These are phyloP conservation scores for Horisme vitalbata DNA, from an alignment of 2,888 invertebrate genomes.

Conservation along the genomic window DNA sequence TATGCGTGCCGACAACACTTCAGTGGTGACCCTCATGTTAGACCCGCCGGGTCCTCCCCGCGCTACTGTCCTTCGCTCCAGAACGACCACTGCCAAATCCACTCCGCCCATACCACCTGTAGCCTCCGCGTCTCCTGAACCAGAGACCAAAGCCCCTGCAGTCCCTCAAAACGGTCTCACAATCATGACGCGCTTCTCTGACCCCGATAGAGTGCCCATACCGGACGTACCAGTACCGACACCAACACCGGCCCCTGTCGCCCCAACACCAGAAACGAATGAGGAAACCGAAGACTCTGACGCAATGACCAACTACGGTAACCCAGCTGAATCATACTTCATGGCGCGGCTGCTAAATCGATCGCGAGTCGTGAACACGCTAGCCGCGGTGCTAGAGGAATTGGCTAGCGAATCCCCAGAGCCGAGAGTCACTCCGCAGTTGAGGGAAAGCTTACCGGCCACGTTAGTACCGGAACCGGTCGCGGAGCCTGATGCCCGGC, in stretches of 20 bases:
- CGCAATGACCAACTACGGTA: conserved; percentile 68
- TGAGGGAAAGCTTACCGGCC: conserved; percentile 35
- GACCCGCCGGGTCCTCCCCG: conserved; percentile 94
- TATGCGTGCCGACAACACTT: conserved; percentile 98
- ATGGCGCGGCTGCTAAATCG: conserved; percentile 72
- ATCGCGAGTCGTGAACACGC: conserved; percentile 65
- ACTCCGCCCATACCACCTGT: conserved; percentile 28
- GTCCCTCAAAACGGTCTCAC: conserved; percentile 73
- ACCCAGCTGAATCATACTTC: conserved; percentile 76
- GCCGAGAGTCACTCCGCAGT: conserved; percentile 36
- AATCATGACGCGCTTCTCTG: conserved; percentile 76
- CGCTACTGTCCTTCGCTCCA: conserved; percentile 83
- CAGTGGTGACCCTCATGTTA: conserved; percentile 94
- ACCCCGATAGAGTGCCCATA: conserved; percentile 52
- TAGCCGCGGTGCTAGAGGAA: conserved; percentile 69
- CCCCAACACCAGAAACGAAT: conserved; percentile 46
- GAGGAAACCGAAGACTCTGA: conserved; percentile 46
- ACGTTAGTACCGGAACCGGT: conserved; percentile 29
- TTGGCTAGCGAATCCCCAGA: conserved; percentile 37
- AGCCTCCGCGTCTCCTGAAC: conserved; percentile 21
- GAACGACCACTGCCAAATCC: conserved; percentile 42
- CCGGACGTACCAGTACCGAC: conserved; percentile 42
- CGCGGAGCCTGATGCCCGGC: conserved; percentile 32
- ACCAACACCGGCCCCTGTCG: conserved; percentile 53
- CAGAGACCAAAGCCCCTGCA: conserved; percentile 36